Conservation (phyloP, 2,888 invertebrate genomes). For the Allophyes oxyacanthae region DNA sequence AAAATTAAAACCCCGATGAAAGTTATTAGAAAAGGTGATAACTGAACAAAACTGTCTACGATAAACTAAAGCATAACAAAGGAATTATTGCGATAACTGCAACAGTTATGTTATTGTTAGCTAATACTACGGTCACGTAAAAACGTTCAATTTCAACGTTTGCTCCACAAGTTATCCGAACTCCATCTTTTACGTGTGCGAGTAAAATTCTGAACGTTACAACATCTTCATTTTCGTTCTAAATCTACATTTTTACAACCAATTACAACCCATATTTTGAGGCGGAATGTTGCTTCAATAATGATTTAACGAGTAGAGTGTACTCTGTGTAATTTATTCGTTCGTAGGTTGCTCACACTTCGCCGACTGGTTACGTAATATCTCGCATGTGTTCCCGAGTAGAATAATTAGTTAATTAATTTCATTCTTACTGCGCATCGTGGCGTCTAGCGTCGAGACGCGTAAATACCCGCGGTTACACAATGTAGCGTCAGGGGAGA, state of each 20-base stretch:
- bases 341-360: slow-evolving; percentile 39
- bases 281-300: slow-evolving; percentile 43
- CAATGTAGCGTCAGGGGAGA: slow-evolving; percentile 47
- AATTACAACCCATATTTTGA: slow-evolving; percentile 39
- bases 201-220: slow-evolving; percentile 31
- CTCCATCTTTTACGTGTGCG: slow-evolving; percentile 41
- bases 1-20: slow-evolving; percentile 1
- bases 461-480: slow-evolving; percentile 38
- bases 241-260: slow-evolving; percentile 26
- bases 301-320: slow-evolving; percentile 19
- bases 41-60: neutral
- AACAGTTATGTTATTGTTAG: neutral
- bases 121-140: slow-evolving; percentile 34
- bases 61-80: slow-evolving; percentile 2
- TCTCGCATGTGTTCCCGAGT: slow-evolving; percentile 63
- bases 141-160: slow-evolving; percentile 23
- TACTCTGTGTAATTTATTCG: slow-evolving; percentile 10
- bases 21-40: neutral
- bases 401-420: slow-evolving; percentile 73
- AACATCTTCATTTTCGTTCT: slow-evolving; percentile 28
- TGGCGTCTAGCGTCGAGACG: slow-evolving; percentile 38
- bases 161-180: slow-evolving; percentile 18
- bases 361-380: slow-evolving; percentile 65
- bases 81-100: neutral
- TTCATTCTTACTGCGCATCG: slow-evolving; percentile 63